Conservation (phyloP, 2,113 vertebrate genomes). For the Formicarius rufipectus region DNA sequence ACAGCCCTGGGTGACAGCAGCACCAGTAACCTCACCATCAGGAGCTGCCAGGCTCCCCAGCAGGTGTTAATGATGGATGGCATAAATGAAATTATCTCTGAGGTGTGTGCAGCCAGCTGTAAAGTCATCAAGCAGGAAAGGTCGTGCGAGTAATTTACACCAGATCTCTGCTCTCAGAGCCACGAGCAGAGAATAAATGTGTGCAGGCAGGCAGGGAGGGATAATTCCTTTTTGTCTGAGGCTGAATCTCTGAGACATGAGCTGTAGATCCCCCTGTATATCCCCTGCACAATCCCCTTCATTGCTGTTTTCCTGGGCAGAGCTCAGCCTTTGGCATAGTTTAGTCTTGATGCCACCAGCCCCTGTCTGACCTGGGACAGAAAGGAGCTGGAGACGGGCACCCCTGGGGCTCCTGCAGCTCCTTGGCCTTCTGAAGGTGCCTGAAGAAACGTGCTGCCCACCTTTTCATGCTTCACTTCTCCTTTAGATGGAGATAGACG, state of each 20-base stretch:
- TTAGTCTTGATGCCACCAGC: not conserved
- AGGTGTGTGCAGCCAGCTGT: constrained; percentile 21
- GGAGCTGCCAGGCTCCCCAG: not conserved
- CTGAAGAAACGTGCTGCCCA: not conserved
- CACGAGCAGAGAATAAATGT: not conserved
- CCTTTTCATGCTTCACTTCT: not conserved
- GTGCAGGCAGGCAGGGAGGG: not conserved
- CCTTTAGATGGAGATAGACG: not conserved
- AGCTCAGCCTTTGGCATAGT: not conserved
- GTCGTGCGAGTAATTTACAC: constrained; percentile 14
- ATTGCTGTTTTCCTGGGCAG: not conserved
- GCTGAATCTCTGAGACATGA: not conserved
- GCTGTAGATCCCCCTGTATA: not conserved
- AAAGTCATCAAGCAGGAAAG: constrained; percentile 21
- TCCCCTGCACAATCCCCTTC: not conserved
- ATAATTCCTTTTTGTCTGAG: not conserved
- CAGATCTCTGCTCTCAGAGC: not conserved
- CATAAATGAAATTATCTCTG: not conserved
- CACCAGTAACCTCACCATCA: rapidly evolving
- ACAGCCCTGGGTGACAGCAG: not conserved
- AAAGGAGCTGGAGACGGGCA: not conserved
- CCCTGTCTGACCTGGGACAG: not conserved
- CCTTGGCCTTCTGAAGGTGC: not conserved
- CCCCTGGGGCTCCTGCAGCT: not conserved
- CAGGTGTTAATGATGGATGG: constrained; percentile 24